Percentiles rank a stretch among this genome's conserved stretches.
Evolutionary conservation across 2,113 vertebrate species (phyloP).

Genomic region (Gambusia affinis): DNA sequence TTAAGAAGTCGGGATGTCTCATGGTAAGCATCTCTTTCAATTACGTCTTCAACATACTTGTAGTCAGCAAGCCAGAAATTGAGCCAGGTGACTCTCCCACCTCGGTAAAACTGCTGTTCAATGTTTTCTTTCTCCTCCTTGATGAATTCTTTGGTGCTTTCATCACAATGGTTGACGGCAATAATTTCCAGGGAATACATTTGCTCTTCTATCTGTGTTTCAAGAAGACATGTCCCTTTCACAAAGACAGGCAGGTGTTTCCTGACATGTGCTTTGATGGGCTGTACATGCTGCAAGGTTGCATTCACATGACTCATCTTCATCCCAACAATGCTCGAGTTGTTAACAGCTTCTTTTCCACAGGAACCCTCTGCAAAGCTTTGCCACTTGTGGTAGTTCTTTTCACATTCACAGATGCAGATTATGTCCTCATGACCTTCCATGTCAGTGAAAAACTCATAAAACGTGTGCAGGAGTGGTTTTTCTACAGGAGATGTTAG

Average conservation of each 20-base stretch:
- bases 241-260: slow-evolving; percentile 77
- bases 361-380: slow-evolving; percentile 77
- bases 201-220: slow-evolving; percentile 77
- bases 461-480: slow-evolving; percentile 81
- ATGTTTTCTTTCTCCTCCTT: slow-evolving; percentile 67
- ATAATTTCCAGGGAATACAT: slow-evolving; percentile 83
- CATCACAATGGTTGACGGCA: slow-evolving; percentile 78
- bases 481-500: slow-evolving; percentile 79
- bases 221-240: slow-evolving; percentile 72
- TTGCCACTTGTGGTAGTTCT: slow-evolving; percentile 79
- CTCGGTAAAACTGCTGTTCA: slow-evolving; percentile 81
- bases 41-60: slow-evolving; percentile 76
- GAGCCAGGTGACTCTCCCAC: slow-evolving; percentile 82
- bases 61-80: slow-evolving; percentile 85
- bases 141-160: slow-evolving; percentile 62
- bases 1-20: slow-evolving; percentile 69
- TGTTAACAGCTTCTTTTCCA: slow-evolving; percentile 66
- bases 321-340: slow-evolving; percentile 81
- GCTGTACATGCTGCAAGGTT: slow-evolving; percentile 77
- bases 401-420: slow-evolving; percentile 80
- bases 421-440: slow-evolving; percentile 81
- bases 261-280: slow-evolving; percentile 41
- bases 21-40: slow-evolving; percentile 79
- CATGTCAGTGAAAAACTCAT: slow-evolving; percentile 85
- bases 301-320: slow-evolving; percentile 82